Evolutionary conservation across 2,888 invertebrate species (phyloP).

Genomic region (Arrhopalites spinosus): DNA sequence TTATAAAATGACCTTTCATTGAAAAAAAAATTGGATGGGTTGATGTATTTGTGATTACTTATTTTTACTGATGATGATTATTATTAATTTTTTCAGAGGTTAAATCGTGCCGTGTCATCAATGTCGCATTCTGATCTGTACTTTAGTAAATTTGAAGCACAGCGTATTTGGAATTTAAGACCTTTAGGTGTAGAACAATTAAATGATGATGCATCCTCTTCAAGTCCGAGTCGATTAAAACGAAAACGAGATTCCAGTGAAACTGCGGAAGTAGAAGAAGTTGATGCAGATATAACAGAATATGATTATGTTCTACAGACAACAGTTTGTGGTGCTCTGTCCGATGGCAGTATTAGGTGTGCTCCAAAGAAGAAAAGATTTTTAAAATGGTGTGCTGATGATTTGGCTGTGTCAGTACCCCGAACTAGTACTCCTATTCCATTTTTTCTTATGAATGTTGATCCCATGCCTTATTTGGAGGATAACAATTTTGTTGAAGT

Average conservation of each 20-base stretch:
- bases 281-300: slow-evolving; percentile 21
- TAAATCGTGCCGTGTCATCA: slow-evolving; percentile 30
- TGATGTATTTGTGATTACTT: background rate
- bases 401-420: slow-evolving; percentile 41
- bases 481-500: slow-evolving; percentile 45
- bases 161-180: slow-evolving; percentile 29
- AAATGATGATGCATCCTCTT: background rate
- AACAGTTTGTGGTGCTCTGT: slow-evolving; percentile 10
- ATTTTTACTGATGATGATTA: background rate
- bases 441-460: slow-evolving; percentile 45
- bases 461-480: slow-evolving; percentile 39
- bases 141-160: slow-evolving; percentile 33
- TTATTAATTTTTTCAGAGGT: slow-evolving; percentile 60
- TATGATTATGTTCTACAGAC: slow-evolving; percentile 31
- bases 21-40: no score
- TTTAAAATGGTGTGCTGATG: slow-evolving; percentile 37
- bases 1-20: background rate
- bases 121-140: slow-evolving; percentile 36
- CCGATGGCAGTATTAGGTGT: slow-evolving; percentile 30
- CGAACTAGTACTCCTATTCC: slow-evolving; percentile 41
- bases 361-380: slow-evolving; percentile 41
- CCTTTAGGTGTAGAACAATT: slow-evolving; percentile 28
- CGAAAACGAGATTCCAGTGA: slow-evolving; percentile 12
- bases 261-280: background rate
- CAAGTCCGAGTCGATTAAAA: background rate